Evolutionary conservation across 2,797 vertebrate species (phyloP).

Genomic region (Muraenolepis orangiensis): DNA sequence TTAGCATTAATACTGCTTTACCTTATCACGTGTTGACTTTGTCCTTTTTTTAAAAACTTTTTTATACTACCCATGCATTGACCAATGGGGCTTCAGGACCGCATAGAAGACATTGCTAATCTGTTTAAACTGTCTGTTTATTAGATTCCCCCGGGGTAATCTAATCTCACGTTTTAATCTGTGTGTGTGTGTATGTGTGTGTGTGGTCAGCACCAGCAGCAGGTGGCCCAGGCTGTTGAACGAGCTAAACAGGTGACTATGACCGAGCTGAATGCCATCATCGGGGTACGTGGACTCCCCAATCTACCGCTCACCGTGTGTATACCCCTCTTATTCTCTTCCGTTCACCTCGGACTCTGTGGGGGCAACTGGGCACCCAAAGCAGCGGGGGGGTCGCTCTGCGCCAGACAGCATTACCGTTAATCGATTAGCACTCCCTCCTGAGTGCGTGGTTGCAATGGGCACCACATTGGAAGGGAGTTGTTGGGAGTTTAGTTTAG

Average conservation of each 20-base stretch:
- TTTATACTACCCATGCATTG: background rate
- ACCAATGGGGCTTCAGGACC: too few relatives aligned
- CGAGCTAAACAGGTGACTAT: conserved; percentile 98
- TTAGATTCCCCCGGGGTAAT: background rate
- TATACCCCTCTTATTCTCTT: conserved; percentile 89
- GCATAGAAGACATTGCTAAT: background rate
- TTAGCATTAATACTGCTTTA: background rate
- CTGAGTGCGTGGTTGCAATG: background rate
- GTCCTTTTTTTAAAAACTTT: too few relatives aligned
- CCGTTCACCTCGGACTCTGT: conserved; percentile 67
- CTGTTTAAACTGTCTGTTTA: background rate
- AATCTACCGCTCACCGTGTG: conserved; percentile 98
- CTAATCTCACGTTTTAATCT: conserved; percentile 29
- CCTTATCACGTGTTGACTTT: background rate
- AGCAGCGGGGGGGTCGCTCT: conserved; percentile 19
- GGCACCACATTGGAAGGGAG: background rate
- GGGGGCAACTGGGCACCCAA: conserved; percentile 69
- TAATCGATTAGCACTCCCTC: background rate
- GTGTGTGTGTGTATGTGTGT: conserved; percentile 19
- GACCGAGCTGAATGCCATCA: conserved; percentile 98
- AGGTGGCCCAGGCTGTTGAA: conserved; percentile 95
- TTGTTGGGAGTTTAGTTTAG: background rate
- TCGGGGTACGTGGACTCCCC: conserved; percentile 99
- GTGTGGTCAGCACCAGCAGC: conserved; percentile 88
- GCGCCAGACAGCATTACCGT: background rate